Evolutionary conservation across 2,113 vertebrate genomes (phyloP).

Genomic region (Callipepla squamata): DNA sequence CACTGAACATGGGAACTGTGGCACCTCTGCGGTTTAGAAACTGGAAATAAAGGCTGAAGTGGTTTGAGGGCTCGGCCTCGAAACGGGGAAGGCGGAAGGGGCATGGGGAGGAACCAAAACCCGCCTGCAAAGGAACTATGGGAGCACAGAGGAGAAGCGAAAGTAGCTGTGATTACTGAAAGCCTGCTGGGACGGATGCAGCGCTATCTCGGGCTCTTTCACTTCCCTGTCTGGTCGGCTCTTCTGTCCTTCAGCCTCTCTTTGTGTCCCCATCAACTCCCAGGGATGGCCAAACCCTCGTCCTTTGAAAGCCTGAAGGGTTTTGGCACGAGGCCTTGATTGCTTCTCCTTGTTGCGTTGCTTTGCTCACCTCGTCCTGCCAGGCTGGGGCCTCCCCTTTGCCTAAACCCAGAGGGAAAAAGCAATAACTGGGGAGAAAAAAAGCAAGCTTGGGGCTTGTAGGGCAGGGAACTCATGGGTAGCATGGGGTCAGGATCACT

Average conservation of each 20-base stretch:
- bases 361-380: background rate
- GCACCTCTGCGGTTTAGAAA: background rate
- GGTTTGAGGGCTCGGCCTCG: background rate
- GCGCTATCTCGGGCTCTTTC: conserved; percentile 46
- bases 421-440: background rate
- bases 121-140: background rate
- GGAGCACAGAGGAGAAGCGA: background rate
- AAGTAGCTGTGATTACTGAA: conserved; percentile 58
- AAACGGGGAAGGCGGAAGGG: background rate
- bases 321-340: background rate
- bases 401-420: background rate
- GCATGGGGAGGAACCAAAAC: conserved; percentile 53
- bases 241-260: background rate
- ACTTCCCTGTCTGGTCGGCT: conserved; percentile 47
- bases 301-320: background rate
- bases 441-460: background rate
- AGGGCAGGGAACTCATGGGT: background rate
- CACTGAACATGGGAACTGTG: background rate
- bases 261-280: background rate
- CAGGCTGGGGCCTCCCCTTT: background rate
- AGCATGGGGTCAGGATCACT: background rate
- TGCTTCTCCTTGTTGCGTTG: background rate
- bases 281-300: background rate
- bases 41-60: conserved; percentile 44
- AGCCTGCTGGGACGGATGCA: conserved; percentile 1